Evolutionary conservation across 2,888 invertebrate genomes (phyloP), one percentile per base, ranked within the genome.

Genomic region (Drosophila meridiana): DNA sequence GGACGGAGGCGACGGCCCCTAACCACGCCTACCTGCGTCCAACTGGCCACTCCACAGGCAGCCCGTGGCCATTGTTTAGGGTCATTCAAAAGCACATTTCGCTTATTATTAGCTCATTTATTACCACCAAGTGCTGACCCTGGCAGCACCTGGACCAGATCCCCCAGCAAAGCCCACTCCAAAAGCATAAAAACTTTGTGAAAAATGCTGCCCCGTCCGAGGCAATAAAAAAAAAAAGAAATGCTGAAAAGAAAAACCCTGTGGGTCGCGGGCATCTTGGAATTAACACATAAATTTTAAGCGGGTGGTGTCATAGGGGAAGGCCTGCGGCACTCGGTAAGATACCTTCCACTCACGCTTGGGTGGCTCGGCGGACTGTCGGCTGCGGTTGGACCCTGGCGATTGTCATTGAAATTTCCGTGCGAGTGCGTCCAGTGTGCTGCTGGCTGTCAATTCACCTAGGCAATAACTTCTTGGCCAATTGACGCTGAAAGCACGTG

Each of bases 251-350:
- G 58, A 75, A 80, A 83, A 83, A 78, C 66, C 80, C 70, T 57
- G 50, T 68, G 59, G 59, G 61, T 74, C 53, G 69, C 53, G 73
- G 68, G 84, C 82, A 80, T 87, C 91, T 91, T 88, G 82, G 92
- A 92, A 92, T 92, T 92, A 92, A 92, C 92, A 92, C 92, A 92
- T 92, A 92, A 92, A 92, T 92, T 92, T 92, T 76, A 86, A 85
- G 75, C 80, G 80, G 83, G 76, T 73, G 80, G 79, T 61, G 76
- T 70, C 55, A 62, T 58, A 58, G 48, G 52, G 32, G 38, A 11
- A 8, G 30, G 30, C 64, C 70, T 77, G 70, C 48, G 78, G 82
- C 76, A 66, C 75, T 74, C 55, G 69, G 43, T 57, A 69, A 79
- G 86, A 84, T 89, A 80, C 83, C 81, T 86, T 73, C 45, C 56